A percentile compares a stretch with the other conserved stretches of the same genome.
These are phyloP conservation scores for Oreohelix idahoensis DNA, from an alignment of 1,140 invertebrate species.

Conservation along the genomic window DNA sequence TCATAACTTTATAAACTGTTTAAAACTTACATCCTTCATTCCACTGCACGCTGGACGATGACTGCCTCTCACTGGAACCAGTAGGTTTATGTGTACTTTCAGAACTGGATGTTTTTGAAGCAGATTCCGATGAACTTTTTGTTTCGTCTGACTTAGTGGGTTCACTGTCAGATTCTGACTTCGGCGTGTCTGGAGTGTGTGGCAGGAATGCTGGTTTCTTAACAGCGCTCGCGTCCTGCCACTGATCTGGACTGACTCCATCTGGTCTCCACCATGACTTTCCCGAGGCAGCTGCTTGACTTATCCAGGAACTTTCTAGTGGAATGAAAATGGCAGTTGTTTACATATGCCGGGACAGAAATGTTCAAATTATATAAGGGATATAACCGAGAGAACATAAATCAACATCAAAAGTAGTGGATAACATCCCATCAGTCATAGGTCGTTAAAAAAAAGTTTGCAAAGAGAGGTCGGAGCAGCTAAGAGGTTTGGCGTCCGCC, in stretches of 20 bases:
- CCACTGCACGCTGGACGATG: not conserved
- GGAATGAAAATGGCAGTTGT: not conserved
- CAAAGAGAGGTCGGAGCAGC: no score
- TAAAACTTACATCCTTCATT: conserved; percentile 19
- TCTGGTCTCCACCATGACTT: conserved; percentile 50
- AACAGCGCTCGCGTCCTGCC: conserved; percentile 33
- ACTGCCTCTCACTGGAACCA: not conserved
- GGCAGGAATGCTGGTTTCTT: conserved; percentile 24
- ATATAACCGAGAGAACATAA: no score
- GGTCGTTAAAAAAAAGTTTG: no score
- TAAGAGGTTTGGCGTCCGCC: no score
- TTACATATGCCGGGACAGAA: no score
- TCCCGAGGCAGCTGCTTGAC: conserved; percentile 22
- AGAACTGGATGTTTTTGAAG: not conserved
- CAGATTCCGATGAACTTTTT: not conserved
- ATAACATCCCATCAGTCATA: no score
- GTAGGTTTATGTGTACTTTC: not conserved
- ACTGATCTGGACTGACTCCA: conserved; percentile 40
- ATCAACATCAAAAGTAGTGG: no score
- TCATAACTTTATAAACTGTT: no score
- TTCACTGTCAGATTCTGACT: not conserved
- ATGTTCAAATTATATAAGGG: no score
- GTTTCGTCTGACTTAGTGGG: not conserved
- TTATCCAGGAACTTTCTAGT: conserved; percentile 21
- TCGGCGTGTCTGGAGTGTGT: not conserved